A percentile compares a stretch with the other conserved stretches of the same genome.
Conservation (phyloP, 2,113 vertebrate species). For the Erythrocercus mccallii region DNA sequence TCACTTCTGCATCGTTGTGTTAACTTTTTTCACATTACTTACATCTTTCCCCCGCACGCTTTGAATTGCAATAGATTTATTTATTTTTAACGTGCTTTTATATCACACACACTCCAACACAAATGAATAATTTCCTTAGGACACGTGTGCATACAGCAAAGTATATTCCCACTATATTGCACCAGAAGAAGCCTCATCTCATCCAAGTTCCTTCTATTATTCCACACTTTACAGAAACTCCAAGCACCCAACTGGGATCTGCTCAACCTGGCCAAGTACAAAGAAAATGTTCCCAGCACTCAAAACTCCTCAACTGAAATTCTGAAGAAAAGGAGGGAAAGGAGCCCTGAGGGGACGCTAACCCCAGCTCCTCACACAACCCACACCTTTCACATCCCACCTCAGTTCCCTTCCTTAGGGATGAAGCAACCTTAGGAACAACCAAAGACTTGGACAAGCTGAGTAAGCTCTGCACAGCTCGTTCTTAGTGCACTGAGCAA, state of each 20-base stretch:
- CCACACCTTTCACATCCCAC: not conserved
- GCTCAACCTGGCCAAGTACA: not conserved
- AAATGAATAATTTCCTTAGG: not conserved
- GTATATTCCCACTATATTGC: not conserved
- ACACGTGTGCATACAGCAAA: rapidly evolving
- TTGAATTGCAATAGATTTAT: not conserved
- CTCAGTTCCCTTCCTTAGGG: not conserved
- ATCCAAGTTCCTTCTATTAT: not conserved
- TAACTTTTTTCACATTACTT: not conserved
- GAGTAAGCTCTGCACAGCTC: not conserved
- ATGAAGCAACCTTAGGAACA: not conserved
- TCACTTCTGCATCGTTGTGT: not conserved
- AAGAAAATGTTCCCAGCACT: not conserved
- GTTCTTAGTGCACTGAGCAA: not conserved
- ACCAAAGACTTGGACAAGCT: not conserved
- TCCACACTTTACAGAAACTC: not conserved
- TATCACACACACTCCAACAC: not conserved
- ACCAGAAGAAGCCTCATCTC: not conserved
- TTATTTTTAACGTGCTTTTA: not conserved
- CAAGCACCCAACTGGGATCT: not conserved
- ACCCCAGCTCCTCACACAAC: not conserved
- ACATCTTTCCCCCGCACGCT: not conserved
- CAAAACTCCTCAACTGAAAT: not conserved
- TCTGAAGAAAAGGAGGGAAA: not conserved
- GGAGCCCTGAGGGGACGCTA: not conserved